A percentile compares a stretch with the other conserved stretches of the same genome.
Conservation (phyloP, 2,113 vertebrate species). For the Rattus rattus region DNA sequence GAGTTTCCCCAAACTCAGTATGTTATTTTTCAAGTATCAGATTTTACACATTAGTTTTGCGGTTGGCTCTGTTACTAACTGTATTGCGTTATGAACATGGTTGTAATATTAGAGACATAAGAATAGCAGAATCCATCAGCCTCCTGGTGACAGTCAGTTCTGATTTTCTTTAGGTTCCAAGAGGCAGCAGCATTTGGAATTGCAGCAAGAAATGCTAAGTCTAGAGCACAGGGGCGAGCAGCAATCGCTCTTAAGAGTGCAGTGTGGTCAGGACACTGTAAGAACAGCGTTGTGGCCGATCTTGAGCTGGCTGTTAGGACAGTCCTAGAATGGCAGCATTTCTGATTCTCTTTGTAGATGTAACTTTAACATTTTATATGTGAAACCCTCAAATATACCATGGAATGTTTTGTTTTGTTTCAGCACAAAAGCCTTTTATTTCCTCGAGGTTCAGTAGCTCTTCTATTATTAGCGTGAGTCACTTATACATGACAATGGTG, state of each 20-base stretch:
- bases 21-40: not conserved
- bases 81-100: not conserved
- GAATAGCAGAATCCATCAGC: not conserved
- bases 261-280: not conserved
- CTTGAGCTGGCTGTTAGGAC: not conserved
- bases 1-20: not conserved
- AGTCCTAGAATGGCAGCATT: not conserved
- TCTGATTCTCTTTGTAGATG: not conserved
- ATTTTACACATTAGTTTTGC: not conserved
- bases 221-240: not conserved
- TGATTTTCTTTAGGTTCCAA: not conserved
- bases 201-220: not conserved
- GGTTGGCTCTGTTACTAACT: not conserved
- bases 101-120: not conserved
- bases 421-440: not conserved
- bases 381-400: not conserved
- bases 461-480: not conserved
- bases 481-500: not conserved
- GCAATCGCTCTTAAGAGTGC: not conserved
- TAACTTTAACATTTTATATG: conserved; percentile 34
- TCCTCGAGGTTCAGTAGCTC: not conserved
- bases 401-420: not conserved
- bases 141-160: not conserved
- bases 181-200: not conserved
- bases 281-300: not conserved